Base-by-base conservation (phyloP, 1,140 invertebrate species). In the Diachasmimorpha longicaudata region DNA sequence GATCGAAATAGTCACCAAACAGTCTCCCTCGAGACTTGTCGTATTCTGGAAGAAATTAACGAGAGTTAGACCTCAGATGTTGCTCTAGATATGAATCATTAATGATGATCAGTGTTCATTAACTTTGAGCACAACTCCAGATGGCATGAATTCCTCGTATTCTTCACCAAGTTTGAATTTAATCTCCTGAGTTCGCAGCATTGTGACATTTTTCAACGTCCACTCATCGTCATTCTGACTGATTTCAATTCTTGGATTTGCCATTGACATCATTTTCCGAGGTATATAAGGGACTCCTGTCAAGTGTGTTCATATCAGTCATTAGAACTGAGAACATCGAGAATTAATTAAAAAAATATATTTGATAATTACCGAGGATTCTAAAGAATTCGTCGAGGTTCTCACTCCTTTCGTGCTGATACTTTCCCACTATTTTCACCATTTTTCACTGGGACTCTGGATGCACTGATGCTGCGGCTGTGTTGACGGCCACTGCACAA, bases 351-450 rank as follows among this genome's bases (percentile, higher is more conserved):
- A n/a, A n/a, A n/a, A n/a, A n/a, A n/a, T n/a, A n/a, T 42, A 42
- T 9, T 42, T 42, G 13, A 11, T 13, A 13, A 11, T 11, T 42
- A 92, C 91, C 92, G 75, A 92, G 83, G 74, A 90, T 90, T 83
- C 88, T 89, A 79, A 91, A 93, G 81, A 92, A 93, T 75, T 92
- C 91, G 69, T 92, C 90, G 79, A 93, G 84, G 85, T 92, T 91
- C 84, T 93, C 92, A 85, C 92, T 93, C 81, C 89, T 90, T 77
- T 91, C 90, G 48, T 92, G 90, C 79, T 91, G 89, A 84, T 93
- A 93, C 82, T 90, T 91, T 84, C 92, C 92, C 67, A 85, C 76
- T 75, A 91, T 88, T 36, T 87, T 81, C 66, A 85, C 82, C 90
- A 91, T 91, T 79, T 83, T 85, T 76, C 10, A 23, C 13, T 19